Evolutionary conservation across 2,113 vertebrate species (phyloP).

Genomic region (Oceanodroma tethys): DNA sequence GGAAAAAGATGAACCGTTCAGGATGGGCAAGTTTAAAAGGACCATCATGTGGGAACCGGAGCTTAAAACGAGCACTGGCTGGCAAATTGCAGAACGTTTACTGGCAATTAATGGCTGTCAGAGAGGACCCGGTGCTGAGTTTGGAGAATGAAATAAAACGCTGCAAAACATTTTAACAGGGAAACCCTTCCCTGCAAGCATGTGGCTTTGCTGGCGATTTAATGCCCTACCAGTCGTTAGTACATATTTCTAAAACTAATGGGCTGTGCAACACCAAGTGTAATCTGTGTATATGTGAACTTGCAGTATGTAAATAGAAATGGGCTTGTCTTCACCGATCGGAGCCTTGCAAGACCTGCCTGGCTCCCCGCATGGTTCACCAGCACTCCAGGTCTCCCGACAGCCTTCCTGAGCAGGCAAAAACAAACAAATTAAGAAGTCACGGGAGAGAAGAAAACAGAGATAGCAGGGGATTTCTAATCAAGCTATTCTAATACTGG

Average conservation of each 20-base stretch:
- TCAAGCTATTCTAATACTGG: constrained; percentile 52
- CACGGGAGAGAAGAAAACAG: background rate
- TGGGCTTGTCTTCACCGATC: background rate
- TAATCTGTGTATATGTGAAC: background rate
- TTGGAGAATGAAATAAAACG: background rate
- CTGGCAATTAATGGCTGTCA: background rate
- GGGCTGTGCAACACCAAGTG: background rate
- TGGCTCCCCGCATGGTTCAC: background rate
- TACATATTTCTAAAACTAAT: background rate
- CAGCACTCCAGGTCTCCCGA: background rate
- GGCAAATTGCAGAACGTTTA: background rate
- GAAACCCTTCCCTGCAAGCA: background rate
- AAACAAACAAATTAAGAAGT: constrained; percentile 55
- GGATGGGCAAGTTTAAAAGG: background rate
- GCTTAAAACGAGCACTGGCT: background rate
- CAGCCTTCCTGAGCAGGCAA: constrained; percentile 12
- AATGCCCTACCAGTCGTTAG: background rate
- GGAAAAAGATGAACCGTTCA: background rate
- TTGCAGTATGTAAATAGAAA: background rate
- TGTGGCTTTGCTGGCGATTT: background rate
- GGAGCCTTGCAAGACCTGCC: background rate
- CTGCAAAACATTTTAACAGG: background rate
- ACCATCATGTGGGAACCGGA: background rate
- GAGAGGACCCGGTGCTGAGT: background rate
- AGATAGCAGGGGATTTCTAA: constrained; percentile 60